Conservation (phyloP, 2,113 vertebrate genomes). For the Oreocharis arfaki region DNA sequence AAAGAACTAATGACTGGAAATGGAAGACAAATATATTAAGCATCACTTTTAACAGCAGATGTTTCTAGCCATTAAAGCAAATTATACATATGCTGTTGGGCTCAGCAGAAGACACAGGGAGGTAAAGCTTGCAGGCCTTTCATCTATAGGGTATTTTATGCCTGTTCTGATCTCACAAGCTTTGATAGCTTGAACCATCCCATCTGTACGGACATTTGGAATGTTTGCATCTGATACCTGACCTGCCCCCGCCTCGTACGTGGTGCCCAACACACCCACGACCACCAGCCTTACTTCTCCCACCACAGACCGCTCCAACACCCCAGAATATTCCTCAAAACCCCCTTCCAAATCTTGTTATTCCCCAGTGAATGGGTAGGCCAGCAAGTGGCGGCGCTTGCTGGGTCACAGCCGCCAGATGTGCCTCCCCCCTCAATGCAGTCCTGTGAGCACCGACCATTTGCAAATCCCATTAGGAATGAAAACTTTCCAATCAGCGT, state of each 20-base stretch:
- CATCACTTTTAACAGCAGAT: constrained; percentile 65
- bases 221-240: neutral
- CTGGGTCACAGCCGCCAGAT: neutral
- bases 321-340: neutral
- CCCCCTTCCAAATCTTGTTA: neutral
- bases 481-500: neutral
- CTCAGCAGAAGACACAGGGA: constrained; percentile 23
- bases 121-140: neutral
- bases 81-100: constrained; percentile 37
- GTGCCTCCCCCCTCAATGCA: neutral
- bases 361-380: neutral
- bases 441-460: rapidly evolving
- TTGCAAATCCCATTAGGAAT: neutral
- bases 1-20: constrained; percentile 59
- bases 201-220: neutral
- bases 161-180: neutral
- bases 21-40: constrained; percentile 60
- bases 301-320: neutral
- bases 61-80: constrained; percentile 55
- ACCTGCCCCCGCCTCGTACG: rapidly evolving
- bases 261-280: rapidly evolving
- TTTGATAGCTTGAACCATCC: neutral
- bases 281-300: neutral
- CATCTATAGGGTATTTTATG: neutral
- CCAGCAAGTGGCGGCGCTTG: neutral